Base-by-base conservation (phyloP, 2,113 vertebrate species). In the Spea multiplicata region DNA sequence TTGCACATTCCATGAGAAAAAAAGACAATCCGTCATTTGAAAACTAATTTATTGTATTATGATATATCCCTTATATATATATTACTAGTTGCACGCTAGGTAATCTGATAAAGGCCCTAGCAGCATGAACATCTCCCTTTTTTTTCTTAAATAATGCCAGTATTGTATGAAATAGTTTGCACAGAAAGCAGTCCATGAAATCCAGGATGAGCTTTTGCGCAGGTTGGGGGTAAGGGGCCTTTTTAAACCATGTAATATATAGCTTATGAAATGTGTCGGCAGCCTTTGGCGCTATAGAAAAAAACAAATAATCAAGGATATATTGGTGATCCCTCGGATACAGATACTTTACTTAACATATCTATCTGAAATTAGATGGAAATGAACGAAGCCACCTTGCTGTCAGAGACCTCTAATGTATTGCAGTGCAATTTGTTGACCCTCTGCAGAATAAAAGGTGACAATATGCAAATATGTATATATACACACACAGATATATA, bases 391-490 rank as follows among this genome's bases (percentile, higher is more conserved):
- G 86, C 78, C 69, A 64, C 61, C 64, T 72, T 52, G 69, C 61
- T 72, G 76, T 61, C 17, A 52, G 69, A 55, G 14, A 46, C 45
- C 45, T 68, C 47, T 45, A 48, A 47, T 68, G 30, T 46, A 6
- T 68, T 48, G 66, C 66, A 7, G 66, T 68, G 66, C 66, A 46
- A 80, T 81, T 87, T 75, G 82, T 85, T 81, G 80, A 83, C 81
- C 86, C 88, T 84, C 81, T 74, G 83, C 55, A 61, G 87, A 85
- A 86, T 83, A 88, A 86, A 84, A 84, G 17, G 88, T 86, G 88
- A 84, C 84, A 88, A 89, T 90, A 91, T 90, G 90, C 89, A 91
- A 88, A 88, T 88, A 71, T 91, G 84, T 87, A 91, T 85, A 87
- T 30, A 30, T 30, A 30, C 30, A 30, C 30, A 30, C 30, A 30